A percentile compares a stretch with the other conserved stretches of the same genome.
phyloP scores from a whole-genome alignment of 2,888 invertebrate genomes.

The Phorcus lineatus region DNA sequence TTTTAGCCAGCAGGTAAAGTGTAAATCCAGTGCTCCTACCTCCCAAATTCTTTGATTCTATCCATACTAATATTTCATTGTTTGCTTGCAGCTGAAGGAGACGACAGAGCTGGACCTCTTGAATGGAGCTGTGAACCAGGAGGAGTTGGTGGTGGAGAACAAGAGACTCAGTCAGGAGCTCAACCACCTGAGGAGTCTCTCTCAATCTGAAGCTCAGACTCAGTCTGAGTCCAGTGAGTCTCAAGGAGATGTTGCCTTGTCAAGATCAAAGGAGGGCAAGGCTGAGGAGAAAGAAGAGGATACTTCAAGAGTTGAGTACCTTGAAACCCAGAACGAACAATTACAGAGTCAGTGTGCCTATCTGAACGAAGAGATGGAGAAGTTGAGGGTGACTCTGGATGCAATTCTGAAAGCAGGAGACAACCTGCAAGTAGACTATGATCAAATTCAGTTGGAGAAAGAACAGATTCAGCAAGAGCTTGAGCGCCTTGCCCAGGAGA shows the following conservation, averaged over 20 bases:
- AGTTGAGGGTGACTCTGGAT: constrained; percentile 54
- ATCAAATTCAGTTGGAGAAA: constrained; percentile 52
- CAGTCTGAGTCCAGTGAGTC: background rate
- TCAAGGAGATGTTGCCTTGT: background rate
- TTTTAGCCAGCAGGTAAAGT: background rate
- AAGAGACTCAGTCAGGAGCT: constrained; percentile 38
- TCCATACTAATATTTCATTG: background rate
- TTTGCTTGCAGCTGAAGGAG: constrained; percentile 33
- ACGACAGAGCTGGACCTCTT: constrained; percentile 26
- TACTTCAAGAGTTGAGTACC: background rate
- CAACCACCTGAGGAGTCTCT: constrained; percentile 33
- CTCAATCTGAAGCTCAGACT: constrained; percentile 10
- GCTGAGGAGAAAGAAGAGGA: constrained; percentile 22
- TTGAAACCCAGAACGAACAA: constrained; percentile 43
- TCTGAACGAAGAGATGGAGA: constrained; percentile 57
- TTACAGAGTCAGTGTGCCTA: constrained; percentile 39
- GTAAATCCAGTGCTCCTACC: background rate
- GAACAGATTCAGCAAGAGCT: constrained; percentile 53
- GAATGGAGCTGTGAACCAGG: constrained; percentile 42
- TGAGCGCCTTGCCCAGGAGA: constrained; percentile 47
- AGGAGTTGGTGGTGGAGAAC: constrained; percentile 49
- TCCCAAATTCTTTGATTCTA: no score
- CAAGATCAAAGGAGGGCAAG: background rate
- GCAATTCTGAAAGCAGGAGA: constrained; percentile 62
- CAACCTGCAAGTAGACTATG: constrained; percentile 59